phyloP scores from a whole-genome alignment of 2,113 vertebrate genomes.

The Cyrtonyx montezumae region DNA sequence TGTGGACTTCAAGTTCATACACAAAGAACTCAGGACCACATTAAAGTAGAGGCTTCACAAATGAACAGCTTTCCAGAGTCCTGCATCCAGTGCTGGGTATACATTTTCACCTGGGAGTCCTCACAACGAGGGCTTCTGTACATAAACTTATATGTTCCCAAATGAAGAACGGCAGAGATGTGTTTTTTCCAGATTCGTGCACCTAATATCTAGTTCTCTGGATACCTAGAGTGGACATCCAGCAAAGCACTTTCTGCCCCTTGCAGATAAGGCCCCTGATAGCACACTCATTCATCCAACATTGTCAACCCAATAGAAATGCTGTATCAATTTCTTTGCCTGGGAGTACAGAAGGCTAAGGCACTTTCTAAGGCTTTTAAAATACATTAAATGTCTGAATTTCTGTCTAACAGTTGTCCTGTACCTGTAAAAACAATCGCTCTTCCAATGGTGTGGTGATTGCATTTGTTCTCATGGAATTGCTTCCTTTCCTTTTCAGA shows the following conservation, averaged over 20 bases:
- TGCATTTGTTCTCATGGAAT: neutral
- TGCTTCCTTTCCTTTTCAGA: neutral
- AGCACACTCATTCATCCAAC: neutral
- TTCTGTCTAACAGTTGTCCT: neutral
- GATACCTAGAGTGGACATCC: neutral
- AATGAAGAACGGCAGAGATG: neutral
- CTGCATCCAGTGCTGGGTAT: neutral
- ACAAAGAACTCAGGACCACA: neutral
- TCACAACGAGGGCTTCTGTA: neutral
- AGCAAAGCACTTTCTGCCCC: neutral
- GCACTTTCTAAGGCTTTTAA: neutral
- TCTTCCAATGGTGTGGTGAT: neutral
- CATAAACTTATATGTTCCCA: neutral
- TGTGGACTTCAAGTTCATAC: neutral
- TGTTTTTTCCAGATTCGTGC: neutral
- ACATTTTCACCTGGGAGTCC: neutral
- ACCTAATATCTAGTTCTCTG: neutral
- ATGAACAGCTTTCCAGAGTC: neutral
- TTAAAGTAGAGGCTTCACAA: neutral
- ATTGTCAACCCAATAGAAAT: neutral
- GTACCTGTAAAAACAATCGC: neutral
- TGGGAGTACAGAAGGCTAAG: neutral
- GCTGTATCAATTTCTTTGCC: neutral
- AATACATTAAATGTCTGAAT: neutral
- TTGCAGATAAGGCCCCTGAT: neutral